phyloP scores from a whole-genome alignment of 2,113 vertebrate genomes.

The Ptychochromis oligacanthus region DNA sequence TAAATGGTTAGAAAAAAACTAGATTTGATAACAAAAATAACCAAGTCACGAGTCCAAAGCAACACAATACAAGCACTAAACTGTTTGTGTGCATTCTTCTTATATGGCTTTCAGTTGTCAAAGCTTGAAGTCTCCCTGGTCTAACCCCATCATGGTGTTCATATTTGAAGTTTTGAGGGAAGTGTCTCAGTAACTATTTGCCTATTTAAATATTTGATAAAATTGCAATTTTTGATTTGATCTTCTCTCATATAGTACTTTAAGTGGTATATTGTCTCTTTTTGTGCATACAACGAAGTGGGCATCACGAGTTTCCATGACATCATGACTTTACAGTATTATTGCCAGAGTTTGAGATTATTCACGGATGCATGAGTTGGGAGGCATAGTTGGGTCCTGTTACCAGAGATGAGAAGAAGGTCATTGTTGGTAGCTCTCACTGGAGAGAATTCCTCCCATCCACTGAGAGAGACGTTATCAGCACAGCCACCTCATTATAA shows the following conservation, averaged over 20 bases:
- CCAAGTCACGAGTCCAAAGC: too few species aligned
- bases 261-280: neutral
- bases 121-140: neutral
- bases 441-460: constrained; percentile 29
- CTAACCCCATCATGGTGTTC: neutral
- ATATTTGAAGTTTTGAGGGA: neutral
- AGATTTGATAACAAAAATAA: too few species aligned
- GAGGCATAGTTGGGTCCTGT: constrained; percentile 29
- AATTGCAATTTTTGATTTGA: neutral
- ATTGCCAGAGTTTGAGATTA: constrained; percentile 14
- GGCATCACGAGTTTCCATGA: neutral
- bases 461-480: constrained; percentile 33
- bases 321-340: constrained; percentile 16
- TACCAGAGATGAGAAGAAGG: constrained; percentile 44
- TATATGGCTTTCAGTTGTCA: too few species aligned
- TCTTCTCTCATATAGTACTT: neutral
- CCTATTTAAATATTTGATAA: neutral
- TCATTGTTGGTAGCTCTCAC: constrained; percentile 33
- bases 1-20: too few species aligned
- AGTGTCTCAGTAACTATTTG: neutral
- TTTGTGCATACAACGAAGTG: neutral
- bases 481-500: constrained; percentile 46
- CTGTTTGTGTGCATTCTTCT: too few species aligned
- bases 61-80: too few species aligned
- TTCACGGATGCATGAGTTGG: constrained; percentile 9